Evolutionary conservation across 1,140 invertebrate species (phyloP), one percentile per base, ranked within the genome.

Genomic region (Mya arenaria): DNA sequence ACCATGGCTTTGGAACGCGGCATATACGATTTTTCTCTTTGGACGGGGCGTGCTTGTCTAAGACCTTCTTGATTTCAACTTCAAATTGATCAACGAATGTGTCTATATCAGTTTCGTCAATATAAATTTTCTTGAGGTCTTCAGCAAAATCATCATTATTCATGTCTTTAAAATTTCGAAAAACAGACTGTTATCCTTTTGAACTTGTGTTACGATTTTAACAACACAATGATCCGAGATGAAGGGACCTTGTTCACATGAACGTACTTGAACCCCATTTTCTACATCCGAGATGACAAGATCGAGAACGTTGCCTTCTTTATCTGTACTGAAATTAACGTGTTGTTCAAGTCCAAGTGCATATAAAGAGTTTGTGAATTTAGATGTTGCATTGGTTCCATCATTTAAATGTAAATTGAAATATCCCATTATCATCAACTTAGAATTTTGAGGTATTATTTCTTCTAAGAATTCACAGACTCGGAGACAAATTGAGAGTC

Each of bases 381-480:
- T 41, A n/a, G 37, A 41, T 17, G 28, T 71, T 8, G 39, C 28
- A 48, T 39, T 71, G 28, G 32, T 71, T 19, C 48, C 37, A 5
- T 48, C 66, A 52, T 71, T 8, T 41, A 71, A 44, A 71, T 71
- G 66, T 23, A 71, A 41, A 39, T 71, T 71, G 39, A 71, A 48
- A 71, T 71, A 13, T 37, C 30, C 65, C 69, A 82, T 66, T 25
- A 56, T 68, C 41, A 82, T 19, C 19, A 82, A 32, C 34, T 82
- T 82, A n/a, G 60, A 68, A 58, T 82, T 56, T 41, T 65, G 62
- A 13, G 80, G 25, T 23, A 82, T 30, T 2, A 74, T 82, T 19
- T 74, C 71, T 58, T 82, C 80, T n/a, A 68, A 8, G 44, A n/a
- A n/a, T n/a, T n/a, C n/a, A n/a, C n/a, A n/a, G n/a, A n/a, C n/a